These are phyloP conservation scores for Hetaerina titia DNA, from an alignment of 2,888 invertebrate species.

Conservation along the genomic window DNA sequence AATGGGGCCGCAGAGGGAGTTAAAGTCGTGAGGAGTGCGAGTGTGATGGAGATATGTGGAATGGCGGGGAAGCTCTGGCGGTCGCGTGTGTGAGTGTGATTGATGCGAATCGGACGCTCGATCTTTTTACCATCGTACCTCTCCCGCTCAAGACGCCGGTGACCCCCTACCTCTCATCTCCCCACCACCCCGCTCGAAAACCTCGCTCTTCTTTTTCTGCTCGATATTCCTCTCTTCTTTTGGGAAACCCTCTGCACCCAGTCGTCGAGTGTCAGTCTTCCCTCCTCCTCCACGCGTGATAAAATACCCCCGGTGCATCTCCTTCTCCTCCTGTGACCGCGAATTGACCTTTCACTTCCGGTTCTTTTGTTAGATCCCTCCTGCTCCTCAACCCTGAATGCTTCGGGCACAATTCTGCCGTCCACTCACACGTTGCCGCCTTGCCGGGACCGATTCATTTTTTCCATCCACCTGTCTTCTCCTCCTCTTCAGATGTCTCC, in stretches of 20 bases:
- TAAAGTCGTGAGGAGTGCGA: not conserved
- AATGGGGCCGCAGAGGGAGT: too few relatives aligned
- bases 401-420: not conserved
- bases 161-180: too few relatives aligned
- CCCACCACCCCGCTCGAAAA: not conserved
- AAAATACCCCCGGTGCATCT: not conserved
- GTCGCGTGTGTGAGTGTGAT: not conserved
- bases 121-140: not conserved
- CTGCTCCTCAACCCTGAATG: not conserved
- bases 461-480: not conserved
- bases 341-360: not conserved
- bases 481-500: not conserved
- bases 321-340: not conserved
- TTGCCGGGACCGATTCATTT: not conserved
- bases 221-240: not conserved
- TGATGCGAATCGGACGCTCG: slow-evolving; percentile 9
- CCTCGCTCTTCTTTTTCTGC: not conserved
- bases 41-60: not conserved
- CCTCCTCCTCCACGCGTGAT: not conserved
- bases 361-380: not conserved
- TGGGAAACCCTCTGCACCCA: not conserved
- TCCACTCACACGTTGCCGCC: not conserved
- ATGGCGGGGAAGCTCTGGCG: not conserved
- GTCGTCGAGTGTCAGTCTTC: not conserved
- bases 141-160: not conserved